phyloP scores from a whole-genome alignment of 2,113 vertebrate genomes.

The Shinisaurus crocodilurus region DNA sequence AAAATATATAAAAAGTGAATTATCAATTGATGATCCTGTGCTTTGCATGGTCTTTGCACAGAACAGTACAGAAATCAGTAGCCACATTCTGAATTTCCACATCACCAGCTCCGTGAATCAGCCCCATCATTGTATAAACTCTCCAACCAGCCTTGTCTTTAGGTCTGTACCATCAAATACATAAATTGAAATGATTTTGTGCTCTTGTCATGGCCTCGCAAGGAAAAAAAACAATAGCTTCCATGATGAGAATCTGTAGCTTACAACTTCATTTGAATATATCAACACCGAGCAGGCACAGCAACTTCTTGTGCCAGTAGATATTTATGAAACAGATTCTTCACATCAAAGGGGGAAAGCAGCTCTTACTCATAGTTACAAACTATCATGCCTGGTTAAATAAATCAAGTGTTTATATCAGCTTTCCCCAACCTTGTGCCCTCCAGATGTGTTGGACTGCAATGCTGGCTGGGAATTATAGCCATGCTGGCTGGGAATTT shows the following conservation, averaged over 20 bases:
- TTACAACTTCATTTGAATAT: slow-evolving; percentile 38
- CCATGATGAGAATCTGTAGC: slow-evolving; percentile 22
- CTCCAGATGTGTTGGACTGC: too few relatives aligned
- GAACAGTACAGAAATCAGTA: background rate
- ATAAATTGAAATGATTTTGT: slow-evolving; percentile 34
- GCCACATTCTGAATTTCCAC: background rate
- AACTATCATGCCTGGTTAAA: background rate
- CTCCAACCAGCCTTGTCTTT: background rate
- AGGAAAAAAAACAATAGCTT: slow-evolving; percentile 24
- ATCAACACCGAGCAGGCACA: slow-evolving; percentile 18
- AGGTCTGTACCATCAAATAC: background rate
- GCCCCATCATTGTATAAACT: background rate
- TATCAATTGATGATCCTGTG: background rate
- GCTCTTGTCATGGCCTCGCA: slow-evolving; percentile 20
- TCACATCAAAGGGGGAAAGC: background rate
- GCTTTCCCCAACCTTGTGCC: too few relatives aligned
- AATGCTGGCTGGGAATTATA: too few relatives aligned
- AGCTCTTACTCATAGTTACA: background rate
- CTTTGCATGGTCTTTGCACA: background rate
- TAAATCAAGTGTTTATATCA: background rate
- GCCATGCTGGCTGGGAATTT: too few relatives aligned
- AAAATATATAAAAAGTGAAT: background rate
- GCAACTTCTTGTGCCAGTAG: background rate
- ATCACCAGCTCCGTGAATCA: slow-evolving; percentile 4
- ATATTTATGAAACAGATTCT: slow-evolving; percentile 23